A percentile compares a stretch with the other conserved stretches of the same genome.
Evolutionary conservation across 2,113 vertebrate genomes (phyloP).

Genomic region (Rattus rattus): DNA sequence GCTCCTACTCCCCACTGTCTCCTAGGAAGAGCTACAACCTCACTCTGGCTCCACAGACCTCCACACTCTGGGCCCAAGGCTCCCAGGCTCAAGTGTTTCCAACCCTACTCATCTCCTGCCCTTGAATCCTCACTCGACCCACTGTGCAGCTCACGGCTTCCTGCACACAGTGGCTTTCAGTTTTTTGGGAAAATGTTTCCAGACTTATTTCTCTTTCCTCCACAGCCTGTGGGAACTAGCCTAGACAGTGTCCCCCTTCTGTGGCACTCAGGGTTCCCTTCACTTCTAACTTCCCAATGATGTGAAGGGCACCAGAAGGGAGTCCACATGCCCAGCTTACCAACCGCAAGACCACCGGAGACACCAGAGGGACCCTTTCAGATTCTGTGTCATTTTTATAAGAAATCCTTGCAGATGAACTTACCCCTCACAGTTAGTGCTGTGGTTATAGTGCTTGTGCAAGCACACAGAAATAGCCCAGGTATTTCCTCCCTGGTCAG

Average conservation of each 20-base stretch:
- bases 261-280: background rate
- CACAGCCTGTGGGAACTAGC: background rate
- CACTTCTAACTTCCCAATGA: background rate
- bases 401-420: slow-evolving; percentile 57
- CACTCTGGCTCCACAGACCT: background rate
- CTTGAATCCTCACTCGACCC: background rate
- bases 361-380: background rate
- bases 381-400: background rate
- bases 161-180: background rate
- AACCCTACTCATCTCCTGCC: no score
- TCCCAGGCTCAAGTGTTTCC: background rate
- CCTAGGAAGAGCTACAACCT: background rate
- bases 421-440: slow-evolving; percentile 24
- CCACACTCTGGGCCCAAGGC: background rate
- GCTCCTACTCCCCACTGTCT: background rate
- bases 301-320: background rate
- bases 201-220: background rate
- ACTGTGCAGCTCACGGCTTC: background rate
- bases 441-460: slow-evolving; percentile 52
- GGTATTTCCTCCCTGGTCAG: slow-evolving; percentile 59
- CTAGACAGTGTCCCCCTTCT: background rate
- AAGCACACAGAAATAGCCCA: slow-evolving; percentile 73
- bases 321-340: background rate
- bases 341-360: background rate
- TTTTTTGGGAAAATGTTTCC: background rate